Evolutionary conservation across 2,797 vertebrate species (phyloP).

Genomic region (Morus bassanus): DNA sequence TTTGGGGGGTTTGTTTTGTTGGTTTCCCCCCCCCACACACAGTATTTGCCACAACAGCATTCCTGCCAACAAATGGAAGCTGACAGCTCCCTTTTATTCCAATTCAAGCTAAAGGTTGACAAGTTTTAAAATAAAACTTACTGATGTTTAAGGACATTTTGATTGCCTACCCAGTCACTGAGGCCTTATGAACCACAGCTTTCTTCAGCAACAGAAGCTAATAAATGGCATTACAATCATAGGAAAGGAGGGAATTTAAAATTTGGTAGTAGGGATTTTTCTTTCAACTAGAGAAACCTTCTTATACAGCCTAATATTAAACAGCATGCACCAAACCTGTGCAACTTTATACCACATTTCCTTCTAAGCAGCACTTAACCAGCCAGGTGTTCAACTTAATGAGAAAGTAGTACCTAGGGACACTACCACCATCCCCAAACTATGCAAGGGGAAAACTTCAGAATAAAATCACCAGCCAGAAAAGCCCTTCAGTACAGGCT

Average conservation of each 20-base stretch:
- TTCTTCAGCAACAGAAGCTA: background rate
- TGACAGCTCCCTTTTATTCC: background rate
- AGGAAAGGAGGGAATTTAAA: background rate
- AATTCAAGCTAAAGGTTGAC: background rate
- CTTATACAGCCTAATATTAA: no score
- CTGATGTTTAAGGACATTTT: background rate
- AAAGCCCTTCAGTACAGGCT: background rate
- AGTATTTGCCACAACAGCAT: background rate
- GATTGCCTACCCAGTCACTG: background rate
- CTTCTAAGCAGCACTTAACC: background rate
- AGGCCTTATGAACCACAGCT: background rate
- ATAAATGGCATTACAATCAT: background rate
- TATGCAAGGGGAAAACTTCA: background rate
- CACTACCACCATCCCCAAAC: background rate
- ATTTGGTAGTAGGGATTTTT: background rate
- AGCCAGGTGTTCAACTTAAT: background rate
- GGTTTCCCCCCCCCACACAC: no score
- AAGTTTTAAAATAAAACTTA: background rate
- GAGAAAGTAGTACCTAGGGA: background rate
- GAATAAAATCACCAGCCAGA: background rate
- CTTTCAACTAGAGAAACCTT: background rate
- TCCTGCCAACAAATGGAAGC: background rate
- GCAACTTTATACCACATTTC: background rate
- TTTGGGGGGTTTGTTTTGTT: no score
- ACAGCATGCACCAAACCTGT: background rate